These are phyloP conservation scores for Trachelus stipa DNA, from an alignment of 2,888 invertebrate species.

Conservation along the genomic window DNA sequence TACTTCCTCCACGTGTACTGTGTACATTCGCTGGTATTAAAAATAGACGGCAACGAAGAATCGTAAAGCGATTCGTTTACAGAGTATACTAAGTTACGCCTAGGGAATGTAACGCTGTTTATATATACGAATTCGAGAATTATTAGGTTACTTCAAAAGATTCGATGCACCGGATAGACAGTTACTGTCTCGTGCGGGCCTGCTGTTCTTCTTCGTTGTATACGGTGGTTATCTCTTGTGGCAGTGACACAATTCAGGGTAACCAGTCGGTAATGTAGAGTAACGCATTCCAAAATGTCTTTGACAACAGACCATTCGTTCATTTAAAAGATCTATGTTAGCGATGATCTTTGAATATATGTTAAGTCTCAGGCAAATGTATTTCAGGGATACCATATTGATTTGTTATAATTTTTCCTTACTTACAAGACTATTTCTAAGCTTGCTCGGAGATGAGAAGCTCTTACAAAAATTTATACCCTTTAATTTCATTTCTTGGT, in stretches of 20 bases:
- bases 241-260: not conserved
- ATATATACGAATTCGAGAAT: not conserved
- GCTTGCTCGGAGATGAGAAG: not conserved
- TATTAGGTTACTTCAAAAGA: not conserved
- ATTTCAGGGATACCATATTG: not conserved
- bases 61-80: not conserved
- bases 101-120: not conserved
- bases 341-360: not conserved
- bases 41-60: not conserved
- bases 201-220: not conserved
- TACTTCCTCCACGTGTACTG: not conserved
- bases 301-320: too few relatives aligned
- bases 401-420: not conserved
- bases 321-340: too few relatives aligned
- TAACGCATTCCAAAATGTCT: not conserved
- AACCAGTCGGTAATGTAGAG: not conserved
- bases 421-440: not conserved
- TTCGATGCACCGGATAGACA: not conserved
- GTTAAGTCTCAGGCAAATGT: not conserved
- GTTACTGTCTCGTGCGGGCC: not conserved
- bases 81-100: not conserved
- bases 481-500: not conserved
- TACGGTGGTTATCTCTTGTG: not conserved
- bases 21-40: not conserved
- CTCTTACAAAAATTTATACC: not conserved